phyloP scores from a whole-genome alignment of 2,113 vertebrate genomes.

The Uria aalge region DNA sequence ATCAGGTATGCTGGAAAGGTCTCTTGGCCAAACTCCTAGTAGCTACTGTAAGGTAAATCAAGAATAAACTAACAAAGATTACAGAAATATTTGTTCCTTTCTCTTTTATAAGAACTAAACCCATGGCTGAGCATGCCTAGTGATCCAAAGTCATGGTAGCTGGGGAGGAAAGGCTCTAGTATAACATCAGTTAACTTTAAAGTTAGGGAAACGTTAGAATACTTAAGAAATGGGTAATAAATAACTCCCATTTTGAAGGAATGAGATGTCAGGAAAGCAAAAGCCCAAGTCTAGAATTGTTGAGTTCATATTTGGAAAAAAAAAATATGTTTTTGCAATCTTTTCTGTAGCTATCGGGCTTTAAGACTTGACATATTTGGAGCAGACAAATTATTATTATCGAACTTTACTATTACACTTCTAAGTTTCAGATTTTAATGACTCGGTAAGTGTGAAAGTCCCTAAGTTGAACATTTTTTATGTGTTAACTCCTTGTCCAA shows the following conservation, averaged over 20 bases:
- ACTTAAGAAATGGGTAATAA: neutral
- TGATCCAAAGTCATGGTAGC: neutral
- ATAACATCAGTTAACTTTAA: neutral
- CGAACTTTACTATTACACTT: neutral
- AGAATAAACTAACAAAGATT: neutral
- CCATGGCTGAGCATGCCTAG: neutral
- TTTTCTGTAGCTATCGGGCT: neutral
- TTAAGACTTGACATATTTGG: neutral
- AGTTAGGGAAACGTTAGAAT: neutral
- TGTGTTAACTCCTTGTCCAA: neutral
- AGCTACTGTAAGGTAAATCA: neutral
- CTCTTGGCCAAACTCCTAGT: neutral
- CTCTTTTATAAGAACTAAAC: neutral
- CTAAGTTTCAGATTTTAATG: neutral
- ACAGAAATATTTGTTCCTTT: neutral
- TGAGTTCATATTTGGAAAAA: neutral
- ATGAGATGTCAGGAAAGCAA: neutral
- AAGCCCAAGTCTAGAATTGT: neutral
- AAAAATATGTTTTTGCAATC: accelerated
- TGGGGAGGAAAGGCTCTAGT: neutral
- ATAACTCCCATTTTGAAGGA: neutral
- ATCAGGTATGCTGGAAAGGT: neutral
- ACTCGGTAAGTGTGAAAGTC: neutral
- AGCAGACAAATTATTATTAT: neutral
- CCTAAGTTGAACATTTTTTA: neutral